A percentile compares a stretch with the other conserved stretches of the same genome.
Conservation (phyloP, 92 coral and sea anemone genomes). For the Paramuricea clavata region DNA sequence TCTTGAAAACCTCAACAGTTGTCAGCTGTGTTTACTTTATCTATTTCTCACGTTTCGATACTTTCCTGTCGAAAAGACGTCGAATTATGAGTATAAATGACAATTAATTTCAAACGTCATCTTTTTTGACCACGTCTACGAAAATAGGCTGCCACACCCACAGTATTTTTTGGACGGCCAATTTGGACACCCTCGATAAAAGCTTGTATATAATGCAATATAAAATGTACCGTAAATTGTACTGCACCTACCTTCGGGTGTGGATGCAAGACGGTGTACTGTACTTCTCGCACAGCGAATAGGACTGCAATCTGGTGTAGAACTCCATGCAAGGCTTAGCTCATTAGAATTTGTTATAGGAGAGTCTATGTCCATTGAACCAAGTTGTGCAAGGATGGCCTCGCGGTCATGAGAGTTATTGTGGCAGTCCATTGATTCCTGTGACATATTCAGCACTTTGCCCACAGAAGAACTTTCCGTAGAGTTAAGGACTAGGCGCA, state of each 20-base stretch:
- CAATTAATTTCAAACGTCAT: too few species aligned
- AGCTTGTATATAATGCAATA: neutral
- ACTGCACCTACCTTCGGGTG: constrained; percentile 37
- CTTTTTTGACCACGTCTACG: too few species aligned
- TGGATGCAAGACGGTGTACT: neutral
- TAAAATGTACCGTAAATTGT: too few species aligned
- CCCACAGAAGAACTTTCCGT: neutral
- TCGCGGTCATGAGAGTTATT: neutral
- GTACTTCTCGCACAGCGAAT: neutral
- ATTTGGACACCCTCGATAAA: too few species aligned
- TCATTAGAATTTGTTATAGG: neutral
- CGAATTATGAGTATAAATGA: too few species aligned
- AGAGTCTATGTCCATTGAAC: constrained; percentile 13
- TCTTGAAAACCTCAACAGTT: too few species aligned
- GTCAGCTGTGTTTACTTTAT: too few species aligned
- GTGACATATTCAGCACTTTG: neutral
- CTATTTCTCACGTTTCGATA: too few species aligned
- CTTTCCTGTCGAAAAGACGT: too few species aligned
- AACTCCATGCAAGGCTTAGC: neutral
- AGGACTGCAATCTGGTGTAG: constrained; percentile 29
- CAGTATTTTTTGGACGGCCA: too few species aligned
- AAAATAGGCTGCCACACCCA: too few species aligned
- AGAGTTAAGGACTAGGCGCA: neutral
- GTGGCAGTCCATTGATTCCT: neutral
- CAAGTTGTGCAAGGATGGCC: neutral